Evolutionary conservation across 2,113 vertebrate species (phyloP).

Genomic region (Struthio camelus): DNA sequence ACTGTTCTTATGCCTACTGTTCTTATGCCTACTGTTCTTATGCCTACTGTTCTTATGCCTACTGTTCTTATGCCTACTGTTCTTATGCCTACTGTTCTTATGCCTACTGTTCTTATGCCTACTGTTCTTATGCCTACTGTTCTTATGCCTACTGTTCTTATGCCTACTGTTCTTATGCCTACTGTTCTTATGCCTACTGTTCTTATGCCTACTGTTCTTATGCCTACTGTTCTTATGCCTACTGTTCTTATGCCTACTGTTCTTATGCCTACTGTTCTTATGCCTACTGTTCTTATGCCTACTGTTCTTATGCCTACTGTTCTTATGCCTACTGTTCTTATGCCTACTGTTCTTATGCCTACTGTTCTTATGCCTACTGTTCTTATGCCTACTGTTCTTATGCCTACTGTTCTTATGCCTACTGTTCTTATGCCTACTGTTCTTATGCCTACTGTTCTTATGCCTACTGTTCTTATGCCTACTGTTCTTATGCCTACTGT

Average conservation of each 20-base stretch:
- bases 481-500: not conserved
- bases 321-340: not conserved
- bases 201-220: not conserved
- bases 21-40: not conserved
- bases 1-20: not conserved
- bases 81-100: not conserved
- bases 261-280: not conserved
- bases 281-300: not conserved
- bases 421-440: not conserved
- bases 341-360: not conserved
- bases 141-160: not conserved
- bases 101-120: not conserved
- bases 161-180: not conserved
- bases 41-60: not conserved
- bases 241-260: not conserved
- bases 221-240: not conserved
- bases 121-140: not conserved
- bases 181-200: not conserved
- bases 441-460: not conserved
- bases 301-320: not conserved
- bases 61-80: not conserved
- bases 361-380: not conserved
- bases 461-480: not conserved
- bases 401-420: not conserved
- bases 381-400: not conserved